Evolutionary conservation across 2,888 invertebrate species (phyloP), one percentile per base, ranked within the genome.

Genomic region (Nymphalis polychloros): DNA sequence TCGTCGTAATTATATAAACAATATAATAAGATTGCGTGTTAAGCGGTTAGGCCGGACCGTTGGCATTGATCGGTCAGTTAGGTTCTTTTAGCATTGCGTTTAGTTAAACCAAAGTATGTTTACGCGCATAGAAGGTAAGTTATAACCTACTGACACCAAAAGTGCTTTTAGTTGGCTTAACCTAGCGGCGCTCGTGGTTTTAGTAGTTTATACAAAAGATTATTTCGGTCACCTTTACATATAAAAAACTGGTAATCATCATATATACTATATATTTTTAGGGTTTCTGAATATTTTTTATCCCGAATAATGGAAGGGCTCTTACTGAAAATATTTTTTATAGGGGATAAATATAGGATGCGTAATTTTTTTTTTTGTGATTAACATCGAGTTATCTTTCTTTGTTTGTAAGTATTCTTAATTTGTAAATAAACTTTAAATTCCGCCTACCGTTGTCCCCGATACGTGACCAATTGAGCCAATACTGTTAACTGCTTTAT

Each of bases 381-480:
- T 41, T 57, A 35, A 17, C n/a, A n/a, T 8, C 1, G 16, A 49
- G n/a, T n/a, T 19, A 41, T n/a, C 6, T 35, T 23, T 47, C n/a
- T 23, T 48, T 20, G 17, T n/a, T n/a, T n/a, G n/a, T n/a, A 60
- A 48, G 4, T 13, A 55, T 20, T n/a, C n/a, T n/a, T n/a, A n/a
- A 55, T 16, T 53, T 53, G 47, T 55, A 49, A n/a, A 48, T 62
- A 41, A 27, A 52, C 62, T 70, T 67, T 60, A 59, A 53, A 67
- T 71, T 68, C 63, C 20, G 2, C 10, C 47, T 55, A 62, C 53
- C 67, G 49, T 48, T 65, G 65, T 67, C 10, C 65, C 52, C 61
- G 49, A 80, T 78, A 75, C 72, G 75, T 75, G 76, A 75, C 73
- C 81, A 84, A 81, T 81, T 82, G 81, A 78, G 76, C 77, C 78